Evolutionary conservation across 1,140 invertebrate species (phyloP), one percentile per base, ranked within the genome.

Genomic region (Bombus waltoni): DNA sequence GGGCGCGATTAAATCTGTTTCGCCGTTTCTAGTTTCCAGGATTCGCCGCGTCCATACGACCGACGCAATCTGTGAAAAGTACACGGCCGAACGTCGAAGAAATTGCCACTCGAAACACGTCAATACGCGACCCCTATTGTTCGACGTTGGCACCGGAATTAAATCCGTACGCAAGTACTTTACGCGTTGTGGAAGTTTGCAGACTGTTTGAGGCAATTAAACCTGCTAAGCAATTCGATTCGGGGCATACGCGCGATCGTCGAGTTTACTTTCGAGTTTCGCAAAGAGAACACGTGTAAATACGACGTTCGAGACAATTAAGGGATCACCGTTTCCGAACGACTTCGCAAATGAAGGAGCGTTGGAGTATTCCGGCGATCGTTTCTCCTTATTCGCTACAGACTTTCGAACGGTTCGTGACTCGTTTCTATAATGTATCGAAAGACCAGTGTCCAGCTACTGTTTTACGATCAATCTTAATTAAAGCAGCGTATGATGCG

Each of bases 1-100:
- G 42, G 57, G 83, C 47, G 44, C 66, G 65, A 81, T 88, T 71
- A 53, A 80, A 62, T 79, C 65, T 68, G 28, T 42, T 70, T 70
- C n/a, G 22, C 18, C 28, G 32, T 73, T 66, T 84, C 53, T 59
- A 53, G 22, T 77, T 47, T 47, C 44, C 25, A 3, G 25, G 1
- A 32, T 18, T 57, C 9, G 44, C 32, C n/a, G 44, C 32, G 42
- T 22, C 74, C 32, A 83, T 76, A 77, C 10, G 38, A 70, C 28
- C 11, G 65, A 11, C 42, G 28, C n/a, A 73, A 75, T 65, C 44
- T n/a, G 18, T 22, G 13, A 44, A 47, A 71, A 10, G n/a, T 53
- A 13, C 28, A 13, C 28, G 66, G 10, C 2, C 38, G 44, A 62
- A 44, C 28, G 32, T 62, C 13, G 65, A 32, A 32, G 13, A 62